A percentile compares a stretch with the other conserved stretches of the same genome.
Evolutionary conservation across 2,113 vertebrate species (phyloP).

Genomic region (Cynopterus brachyotis): DNA sequence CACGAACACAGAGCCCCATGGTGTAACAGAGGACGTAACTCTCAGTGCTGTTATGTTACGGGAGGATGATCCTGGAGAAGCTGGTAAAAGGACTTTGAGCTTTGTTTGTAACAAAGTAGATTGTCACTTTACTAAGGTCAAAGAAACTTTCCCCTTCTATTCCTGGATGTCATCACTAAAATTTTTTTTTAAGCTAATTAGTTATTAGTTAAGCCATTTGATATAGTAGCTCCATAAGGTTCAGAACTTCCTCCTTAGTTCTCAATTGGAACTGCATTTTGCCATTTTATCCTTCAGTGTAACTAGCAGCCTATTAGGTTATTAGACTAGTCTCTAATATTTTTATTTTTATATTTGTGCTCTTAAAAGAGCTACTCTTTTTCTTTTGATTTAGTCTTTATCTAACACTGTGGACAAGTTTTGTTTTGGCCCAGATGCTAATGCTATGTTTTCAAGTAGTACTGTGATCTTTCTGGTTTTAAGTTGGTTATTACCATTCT

Average conservation of each 20-base stretch:
- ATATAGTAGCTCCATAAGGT: background rate
- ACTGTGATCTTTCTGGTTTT: background rate
- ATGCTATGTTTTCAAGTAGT: background rate
- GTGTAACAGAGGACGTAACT: constrained; percentile 89
- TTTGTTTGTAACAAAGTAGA: background rate
- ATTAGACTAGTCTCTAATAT: background rate
- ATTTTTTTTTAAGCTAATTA: background rate
- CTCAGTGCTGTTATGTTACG: constrained; percentile 91
- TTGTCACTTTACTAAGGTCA: background rate
- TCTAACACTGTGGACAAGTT: background rate
- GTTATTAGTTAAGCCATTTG: background rate
- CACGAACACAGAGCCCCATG: constrained; percentile 82
- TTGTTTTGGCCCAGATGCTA: background rate
- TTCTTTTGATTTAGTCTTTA: constrained; percentile 16
- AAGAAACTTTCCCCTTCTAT: background rate
- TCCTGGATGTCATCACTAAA: background rate
- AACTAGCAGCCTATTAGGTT: background rate
- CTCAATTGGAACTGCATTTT: background rate
- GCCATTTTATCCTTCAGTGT: background rate
- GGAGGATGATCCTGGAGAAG: constrained; percentile 96
- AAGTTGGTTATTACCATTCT: background rate
- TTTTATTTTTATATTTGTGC: background rate
- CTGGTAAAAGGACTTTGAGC: constrained; percentile 83
- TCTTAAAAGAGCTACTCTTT: background rate
- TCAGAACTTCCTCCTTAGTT: background rate